Base-by-base conservation (phyloP, 1,140 invertebrate genomes). In the Brevipalpus yothersi region DNA sequence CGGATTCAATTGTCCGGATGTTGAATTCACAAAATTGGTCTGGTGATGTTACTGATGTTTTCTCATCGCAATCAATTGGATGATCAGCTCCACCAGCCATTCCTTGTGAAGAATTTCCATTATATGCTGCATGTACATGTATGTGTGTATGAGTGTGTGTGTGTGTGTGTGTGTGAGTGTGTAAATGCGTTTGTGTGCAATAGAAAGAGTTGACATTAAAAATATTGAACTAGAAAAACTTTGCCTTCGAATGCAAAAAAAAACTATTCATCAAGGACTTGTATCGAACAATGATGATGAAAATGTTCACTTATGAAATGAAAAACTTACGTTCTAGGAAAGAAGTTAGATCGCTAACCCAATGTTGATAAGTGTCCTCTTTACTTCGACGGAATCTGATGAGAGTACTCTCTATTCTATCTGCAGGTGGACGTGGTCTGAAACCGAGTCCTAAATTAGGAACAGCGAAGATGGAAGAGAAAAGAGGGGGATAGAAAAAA, bases 361-460 rank as follows among this genome's bases (percentile, higher is more conserved):
- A 91, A 64, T 82, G 78, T 63, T 80, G 75, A 68, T 80, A 82
- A 66, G 85, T 86, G 55, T 82, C 80, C 67, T 79, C 75, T 64
- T 85, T 81, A 62, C 57, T 62, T n/a, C 62, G 59, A 71, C 81
- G 82, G 75, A 90, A 92, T 81, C 87, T 88, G 69, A 96, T 87
- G 59, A 95, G 77, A 54, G 90, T 92, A 69, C 86, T 90, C 70
- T 91, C 87, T 66, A 90, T 82, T 72, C 90, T 88, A 60, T 79
- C 79, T 60, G 79, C 77, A 64, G 83, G 81, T 43, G 90, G 89
- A 79, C 88, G 86, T 58, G 91, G 90, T 67, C 89, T 76, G 75
- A 93, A 95, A 64, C 89, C 89, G 67, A 94, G 77, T 69, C 85
- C 86, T 82, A 40, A 39, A 39, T 17, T 53, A 17, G 11, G 11